These are phyloP conservation scores for Pomatostomus ruficeps DNA, from an alignment of 2,113 vertebrate genomes.

Conservation along the genomic window DNA sequence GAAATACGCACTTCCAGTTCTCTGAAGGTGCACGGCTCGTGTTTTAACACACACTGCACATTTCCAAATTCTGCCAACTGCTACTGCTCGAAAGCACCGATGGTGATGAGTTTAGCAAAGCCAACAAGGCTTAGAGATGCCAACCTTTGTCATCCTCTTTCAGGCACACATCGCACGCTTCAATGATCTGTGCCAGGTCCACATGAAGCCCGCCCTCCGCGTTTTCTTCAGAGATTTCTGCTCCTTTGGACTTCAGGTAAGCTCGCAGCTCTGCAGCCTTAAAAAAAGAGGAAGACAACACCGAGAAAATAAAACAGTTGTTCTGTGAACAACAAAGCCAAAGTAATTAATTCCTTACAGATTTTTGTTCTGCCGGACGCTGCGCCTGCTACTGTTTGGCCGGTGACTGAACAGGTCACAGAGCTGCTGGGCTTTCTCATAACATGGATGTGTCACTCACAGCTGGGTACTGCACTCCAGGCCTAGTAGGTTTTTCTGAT, in stretches of 20 bases:
- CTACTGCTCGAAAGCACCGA: background rate
- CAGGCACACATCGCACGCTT: conserved; percentile 92
- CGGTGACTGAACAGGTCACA: background rate
- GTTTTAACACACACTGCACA: background rate
- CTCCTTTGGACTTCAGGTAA: conserved; percentile 92
- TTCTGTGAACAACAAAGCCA: background rate
- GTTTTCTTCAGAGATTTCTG: conserved; percentile 95
- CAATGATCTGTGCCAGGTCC: conserved; percentile 95
- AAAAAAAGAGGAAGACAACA: background rate
- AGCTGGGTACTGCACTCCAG: background rate
- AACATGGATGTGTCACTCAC: accelerated
- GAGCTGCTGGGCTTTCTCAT: background rate
- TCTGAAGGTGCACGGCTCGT: accelerated
- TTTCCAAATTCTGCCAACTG: background rate
- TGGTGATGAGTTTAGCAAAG: accelerated
- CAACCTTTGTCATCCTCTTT: conserved; percentile 97
- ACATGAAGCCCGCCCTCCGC: conserved; percentile 90
- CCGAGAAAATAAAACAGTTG: background rate
- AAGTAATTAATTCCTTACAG: background rate
- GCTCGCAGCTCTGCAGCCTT: conserved; percentile 92
- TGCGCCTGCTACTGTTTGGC: background rate
- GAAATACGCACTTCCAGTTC: background rate
- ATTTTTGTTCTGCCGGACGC: background rate
- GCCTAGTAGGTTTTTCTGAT: background rate
- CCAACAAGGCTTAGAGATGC: background rate